Conservation (phyloP, 1,140 invertebrate species). For the Nephotettix cincticeps region DNA sequence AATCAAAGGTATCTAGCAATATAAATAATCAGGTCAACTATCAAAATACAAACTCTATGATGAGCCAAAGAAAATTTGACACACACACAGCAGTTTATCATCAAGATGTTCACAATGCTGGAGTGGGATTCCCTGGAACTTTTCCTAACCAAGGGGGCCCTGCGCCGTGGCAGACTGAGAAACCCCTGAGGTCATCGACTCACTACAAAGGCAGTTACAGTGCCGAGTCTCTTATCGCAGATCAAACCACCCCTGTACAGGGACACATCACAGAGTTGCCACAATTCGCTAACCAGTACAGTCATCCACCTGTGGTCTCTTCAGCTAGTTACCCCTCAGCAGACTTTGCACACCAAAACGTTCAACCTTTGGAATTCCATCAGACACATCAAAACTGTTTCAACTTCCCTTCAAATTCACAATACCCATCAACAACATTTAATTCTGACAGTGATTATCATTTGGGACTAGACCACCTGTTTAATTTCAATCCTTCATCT, state of each 20-base stretch:
- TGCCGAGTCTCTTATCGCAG: slow-evolving; percentile 57
- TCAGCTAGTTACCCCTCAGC: slow-evolving; percentile 37
- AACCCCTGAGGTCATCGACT: not conserved
- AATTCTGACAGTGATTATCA: slow-evolving; percentile 5
- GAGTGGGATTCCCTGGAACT: not conserved
- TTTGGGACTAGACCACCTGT: not conserved
- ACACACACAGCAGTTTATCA: not conserved
- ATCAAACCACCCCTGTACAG: slow-evolving; percentile 47
- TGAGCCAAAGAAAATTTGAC: not conserved
- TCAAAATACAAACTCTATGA: not conserved
- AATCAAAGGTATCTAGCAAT: not conserved
- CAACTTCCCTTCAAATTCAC: slow-evolving; percentile 15
- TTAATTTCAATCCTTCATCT: not conserved
- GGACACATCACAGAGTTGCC: slow-evolving; percentile 40
- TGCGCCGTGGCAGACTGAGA: not conserved
- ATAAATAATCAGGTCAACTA: not conserved
- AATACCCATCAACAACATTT: slow-evolving; percentile 6
- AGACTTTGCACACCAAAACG: slow-evolving; percentile 15
- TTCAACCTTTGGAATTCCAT: slow-evolving; percentile 14
- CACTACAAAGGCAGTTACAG: slow-evolving; percentile 54
- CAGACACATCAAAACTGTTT: slow-evolving; percentile 32
- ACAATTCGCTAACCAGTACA: slow-evolving; percentile 44
- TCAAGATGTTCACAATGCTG: not conserved
- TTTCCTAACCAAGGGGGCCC: not conserved
- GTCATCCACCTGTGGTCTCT: slow-evolving; percentile 47